Evolutionary conservation across 2,113 vertebrate species (phyloP).

Genomic region (Okapia johnstoni): DNA sequence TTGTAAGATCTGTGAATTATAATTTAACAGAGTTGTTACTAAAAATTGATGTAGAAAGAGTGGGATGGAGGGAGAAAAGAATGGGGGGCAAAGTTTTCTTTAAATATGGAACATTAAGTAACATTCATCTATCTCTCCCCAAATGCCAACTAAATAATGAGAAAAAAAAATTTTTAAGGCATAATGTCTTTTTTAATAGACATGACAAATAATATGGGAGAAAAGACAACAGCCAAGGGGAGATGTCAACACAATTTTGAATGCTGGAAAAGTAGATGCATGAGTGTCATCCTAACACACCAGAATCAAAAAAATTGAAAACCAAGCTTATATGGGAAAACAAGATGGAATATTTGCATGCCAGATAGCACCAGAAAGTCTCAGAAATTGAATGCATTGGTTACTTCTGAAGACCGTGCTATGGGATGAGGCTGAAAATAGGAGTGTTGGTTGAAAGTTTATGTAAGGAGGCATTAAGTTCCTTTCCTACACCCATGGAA

Average conservation of each 20-base stretch:
- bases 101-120: not conserved
- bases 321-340: not conserved
- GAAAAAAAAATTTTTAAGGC: not conserved
- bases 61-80: not conserved
- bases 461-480: not conserved
- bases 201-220: not conserved
- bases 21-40: not conserved
- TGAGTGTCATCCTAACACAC: not conserved
- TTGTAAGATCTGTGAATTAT: not conserved
- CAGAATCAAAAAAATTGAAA: not conserved
- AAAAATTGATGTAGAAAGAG: not conserved
- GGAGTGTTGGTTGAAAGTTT: not conserved
- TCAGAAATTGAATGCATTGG: not conserved
- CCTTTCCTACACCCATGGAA: not conserved
- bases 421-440: not conserved
- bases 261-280: not conserved
- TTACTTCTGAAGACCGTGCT: not conserved
- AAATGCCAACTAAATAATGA: not conserved
- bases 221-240: not conserved
- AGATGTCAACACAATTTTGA: not conserved
- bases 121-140: not conserved
- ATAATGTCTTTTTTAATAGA: not conserved
- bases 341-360: not conserved
- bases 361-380: not conserved
- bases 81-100: not conserved